These are phyloP conservation scores for Synchiropus splendidus DNA, from an alignment of 2,113 vertebrate species.

Conservation along the genomic window DNA sequence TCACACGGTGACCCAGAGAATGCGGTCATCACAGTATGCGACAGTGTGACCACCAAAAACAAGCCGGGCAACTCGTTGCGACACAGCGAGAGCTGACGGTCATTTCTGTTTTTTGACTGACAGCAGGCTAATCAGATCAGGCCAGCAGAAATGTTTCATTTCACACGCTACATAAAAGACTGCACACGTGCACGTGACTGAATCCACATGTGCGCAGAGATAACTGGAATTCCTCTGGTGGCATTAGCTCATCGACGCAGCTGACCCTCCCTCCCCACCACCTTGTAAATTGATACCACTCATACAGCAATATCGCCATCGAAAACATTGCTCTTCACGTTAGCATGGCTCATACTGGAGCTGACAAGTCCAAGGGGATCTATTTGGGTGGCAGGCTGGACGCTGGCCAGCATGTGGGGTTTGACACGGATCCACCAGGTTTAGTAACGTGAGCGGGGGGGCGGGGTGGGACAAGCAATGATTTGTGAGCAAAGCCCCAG, in stretches of 20 bases:
- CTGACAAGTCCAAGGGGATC: too few species aligned
- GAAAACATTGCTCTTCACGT: too few species aligned
- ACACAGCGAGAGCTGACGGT: background rate
- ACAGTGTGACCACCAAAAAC: conserved; percentile 9
- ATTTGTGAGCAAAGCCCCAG: conserved; percentile 31
- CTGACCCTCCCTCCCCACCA: conserved; percentile 21
- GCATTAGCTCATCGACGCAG: conserved; percentile 34
- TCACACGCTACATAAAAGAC: conserved; percentile 1
- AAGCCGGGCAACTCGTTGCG: conserved; percentile 1
- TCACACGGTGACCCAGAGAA: background rate
- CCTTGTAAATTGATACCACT: conserved; percentile 20
- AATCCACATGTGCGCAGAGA: conserved; percentile 1
- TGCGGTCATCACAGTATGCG: too few species aligned
- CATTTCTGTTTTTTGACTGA: background rate
- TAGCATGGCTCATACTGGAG: too few species aligned
- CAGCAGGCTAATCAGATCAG: background rate
- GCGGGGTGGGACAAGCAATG: too few species aligned
- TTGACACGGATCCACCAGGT: conserved; percentile 6
- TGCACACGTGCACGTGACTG: conserved; percentile 1
- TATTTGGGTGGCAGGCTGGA: too few species aligned
- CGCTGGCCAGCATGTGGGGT: too few species aligned
- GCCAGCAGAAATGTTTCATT: background rate
- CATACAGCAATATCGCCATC: too few species aligned
- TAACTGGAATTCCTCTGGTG: conserved; percentile 30
- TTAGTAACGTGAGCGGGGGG: background rate